Conservation (phyloP, 2,797 vertebrate genomes). For the Eutrigla gurnardus region DNA sequence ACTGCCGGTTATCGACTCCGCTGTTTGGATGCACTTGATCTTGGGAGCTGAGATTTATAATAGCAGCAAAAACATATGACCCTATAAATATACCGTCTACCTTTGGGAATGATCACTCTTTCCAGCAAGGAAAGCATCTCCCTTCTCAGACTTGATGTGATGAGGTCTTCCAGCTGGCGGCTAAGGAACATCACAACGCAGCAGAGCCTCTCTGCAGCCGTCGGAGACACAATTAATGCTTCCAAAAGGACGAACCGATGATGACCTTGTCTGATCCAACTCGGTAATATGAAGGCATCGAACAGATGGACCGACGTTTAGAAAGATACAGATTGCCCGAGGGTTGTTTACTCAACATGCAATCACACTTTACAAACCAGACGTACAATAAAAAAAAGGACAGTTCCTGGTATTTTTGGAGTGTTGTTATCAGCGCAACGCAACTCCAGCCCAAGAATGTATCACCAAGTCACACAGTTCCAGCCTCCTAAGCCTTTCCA, state of each 20-base stretch:
- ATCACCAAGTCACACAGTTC: background rate
- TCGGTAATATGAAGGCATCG: background rate
- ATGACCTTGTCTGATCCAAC: constrained; percentile 1
- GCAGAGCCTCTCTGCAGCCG: background rate
- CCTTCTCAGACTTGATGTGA: constrained; percentile 40
- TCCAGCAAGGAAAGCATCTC: constrained; percentile 38
- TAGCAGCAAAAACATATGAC: constrained; percentile 52
- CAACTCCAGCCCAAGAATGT: background rate
- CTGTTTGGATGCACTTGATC: constrained; percentile 48
- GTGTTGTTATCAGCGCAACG: background rate
- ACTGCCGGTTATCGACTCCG: constrained; percentile 49
- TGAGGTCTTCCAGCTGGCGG: constrained; percentile 34
- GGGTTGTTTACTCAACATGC: background rate
- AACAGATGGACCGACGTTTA: background rate
- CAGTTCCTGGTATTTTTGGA: background rate
- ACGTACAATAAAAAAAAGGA: background rate
- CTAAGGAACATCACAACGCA: constrained; percentile 20
- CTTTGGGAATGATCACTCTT: constrained; percentile 60
- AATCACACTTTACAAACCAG: background rate
- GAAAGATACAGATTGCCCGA: background rate
- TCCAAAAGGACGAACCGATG: constrained; percentile 7
- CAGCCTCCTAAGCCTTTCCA: background rate
- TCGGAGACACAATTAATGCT: background rate
- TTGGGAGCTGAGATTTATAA: constrained; percentile 62
- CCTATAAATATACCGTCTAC: constrained; percentile 68